Conservation (phyloP, 2,888 invertebrate species). For the Phaedon cochleariae region DNA sequence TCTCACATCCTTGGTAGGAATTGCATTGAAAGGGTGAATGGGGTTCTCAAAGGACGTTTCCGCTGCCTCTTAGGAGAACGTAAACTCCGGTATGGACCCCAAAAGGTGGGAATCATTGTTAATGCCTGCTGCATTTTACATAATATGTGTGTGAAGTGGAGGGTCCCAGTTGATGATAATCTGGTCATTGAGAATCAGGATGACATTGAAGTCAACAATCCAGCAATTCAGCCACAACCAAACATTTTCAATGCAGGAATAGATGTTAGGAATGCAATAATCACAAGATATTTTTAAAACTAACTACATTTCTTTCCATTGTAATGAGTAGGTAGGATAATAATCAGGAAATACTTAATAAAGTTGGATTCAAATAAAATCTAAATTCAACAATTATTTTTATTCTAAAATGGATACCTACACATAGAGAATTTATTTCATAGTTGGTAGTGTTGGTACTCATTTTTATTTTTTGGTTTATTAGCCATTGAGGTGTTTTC, state of each 20-base stretch:
- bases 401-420: too few relatives aligned
- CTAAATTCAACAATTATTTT: not conserved
- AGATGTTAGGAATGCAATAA: not conserved
- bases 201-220: conserved; percentile 2
- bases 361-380: not conserved
- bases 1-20: conserved; percentile 2
- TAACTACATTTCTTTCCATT: not conserved
- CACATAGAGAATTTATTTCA: too few relatives aligned
- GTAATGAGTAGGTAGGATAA: not conserved
- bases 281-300: conserved; percentile 4
- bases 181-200: too few relatives aligned
- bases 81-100: not conserved
- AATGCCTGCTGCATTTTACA: conserved; percentile 5
- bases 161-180: not conserved
- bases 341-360: not conserved
- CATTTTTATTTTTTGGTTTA: too few relatives aligned
- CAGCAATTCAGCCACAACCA: not conserved
- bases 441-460: too few relatives aligned
- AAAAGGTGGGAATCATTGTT: conserved; percentile 5
- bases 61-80: conserved; percentile 1
- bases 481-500: too few relatives aligned
- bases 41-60: conserved; percentile 3
- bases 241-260: not conserved
- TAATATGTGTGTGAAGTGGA: not conserved
- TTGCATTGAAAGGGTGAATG: not conserved